These are phyloP conservation scores for Enteromius thamalakanensis DNA, from an alignment of 2,797 vertebrate genomes.

Conservation along the genomic window DNA sequence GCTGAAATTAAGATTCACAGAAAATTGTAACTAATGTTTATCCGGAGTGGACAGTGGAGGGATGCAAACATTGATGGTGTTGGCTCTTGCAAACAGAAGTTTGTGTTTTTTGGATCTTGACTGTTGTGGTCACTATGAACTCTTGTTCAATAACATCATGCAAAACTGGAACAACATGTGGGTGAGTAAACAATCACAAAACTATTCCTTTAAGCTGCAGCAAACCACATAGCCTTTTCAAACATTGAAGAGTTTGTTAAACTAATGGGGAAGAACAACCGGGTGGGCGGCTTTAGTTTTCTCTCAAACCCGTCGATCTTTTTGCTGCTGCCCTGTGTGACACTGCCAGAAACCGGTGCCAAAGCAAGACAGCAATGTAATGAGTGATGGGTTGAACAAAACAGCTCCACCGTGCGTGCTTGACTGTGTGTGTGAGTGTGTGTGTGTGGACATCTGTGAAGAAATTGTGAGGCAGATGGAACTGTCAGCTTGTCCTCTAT, in stretches of 20 bases:
- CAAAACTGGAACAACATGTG: not conserved
- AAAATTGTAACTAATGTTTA: not conserved
- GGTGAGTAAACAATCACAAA: not conserved
- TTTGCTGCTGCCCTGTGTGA: constrained; percentile 22
- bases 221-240: constrained; percentile 36
- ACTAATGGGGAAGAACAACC: constrained; percentile 19
- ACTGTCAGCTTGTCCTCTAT: constrained; percentile 63
- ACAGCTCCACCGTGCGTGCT: constrained; percentile 29
- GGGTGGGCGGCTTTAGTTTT: constrained; percentile 19
- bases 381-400: constrained; percentile 55
- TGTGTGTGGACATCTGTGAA: constrained; percentile 43
- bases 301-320: constrained; percentile 40
- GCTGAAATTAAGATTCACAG: not conserved
- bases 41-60: not conserved
- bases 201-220: constrained; percentile 24
- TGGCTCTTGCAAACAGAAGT: constrained; percentile 1
- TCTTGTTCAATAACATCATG: not conserved
- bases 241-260: constrained; percentile 37
- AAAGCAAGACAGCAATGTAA: constrained; percentile 47
- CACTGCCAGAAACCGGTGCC: constrained; percentile 43
- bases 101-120: constrained; percentile 2
- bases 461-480: constrained; percentile 62
- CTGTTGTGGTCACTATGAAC: not conserved
- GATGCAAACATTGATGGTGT: not conserved
- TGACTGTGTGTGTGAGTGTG: constrained; percentile 37